phyloP scores from a whole-genome alignment of 1,140 invertebrate genomes.

The Ceratoteleas bidentatus region DNA sequence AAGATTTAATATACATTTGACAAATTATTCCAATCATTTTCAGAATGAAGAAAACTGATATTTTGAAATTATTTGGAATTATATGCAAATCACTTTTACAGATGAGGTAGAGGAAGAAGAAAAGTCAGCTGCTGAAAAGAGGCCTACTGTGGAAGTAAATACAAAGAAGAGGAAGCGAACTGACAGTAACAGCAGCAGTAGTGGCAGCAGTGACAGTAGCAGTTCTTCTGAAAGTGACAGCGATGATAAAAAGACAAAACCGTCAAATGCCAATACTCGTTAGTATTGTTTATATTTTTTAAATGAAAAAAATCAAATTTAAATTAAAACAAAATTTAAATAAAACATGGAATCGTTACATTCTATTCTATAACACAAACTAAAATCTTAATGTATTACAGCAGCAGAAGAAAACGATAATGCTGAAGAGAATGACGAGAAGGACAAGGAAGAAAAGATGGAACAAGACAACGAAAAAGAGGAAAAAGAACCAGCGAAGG shows the following conservation, averaged over 20 bases:
- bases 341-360: no score
- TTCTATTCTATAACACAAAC: background rate
- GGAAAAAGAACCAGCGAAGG: slow-evolving; percentile 62
- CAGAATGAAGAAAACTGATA: no score
- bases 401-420: slow-evolving; percentile 73
- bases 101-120: slow-evolving; percentile 57
- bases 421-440: slow-evolving; percentile 73
- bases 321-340: no score
- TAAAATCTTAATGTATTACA: slow-evolving; percentile 11
- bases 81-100: no score
- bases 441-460: slow-evolving; percentile 77
- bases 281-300: no score
- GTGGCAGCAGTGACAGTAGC: slow-evolving; percentile 73
- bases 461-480: slow-evolving; percentile 65
- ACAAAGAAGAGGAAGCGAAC: slow-evolving; percentile 76
- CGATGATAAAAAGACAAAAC: slow-evolving; percentile 70
- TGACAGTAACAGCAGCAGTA: slow-evolving; percentile 76
- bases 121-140: slow-evolving; percentile 68
- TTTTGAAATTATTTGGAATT: no score
- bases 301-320: no score
- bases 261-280: slow-evolving; percentile 65
- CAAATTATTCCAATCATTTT: no score
- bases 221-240: slow-evolving; percentile 75
- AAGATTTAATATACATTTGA: no score
- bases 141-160: slow-evolving; percentile 60